These are phyloP conservation scores for Trachymyrmex cornetzi DNA, from an alignment of 1,140 invertebrate genomes.

Conservation along the genomic window DNA sequence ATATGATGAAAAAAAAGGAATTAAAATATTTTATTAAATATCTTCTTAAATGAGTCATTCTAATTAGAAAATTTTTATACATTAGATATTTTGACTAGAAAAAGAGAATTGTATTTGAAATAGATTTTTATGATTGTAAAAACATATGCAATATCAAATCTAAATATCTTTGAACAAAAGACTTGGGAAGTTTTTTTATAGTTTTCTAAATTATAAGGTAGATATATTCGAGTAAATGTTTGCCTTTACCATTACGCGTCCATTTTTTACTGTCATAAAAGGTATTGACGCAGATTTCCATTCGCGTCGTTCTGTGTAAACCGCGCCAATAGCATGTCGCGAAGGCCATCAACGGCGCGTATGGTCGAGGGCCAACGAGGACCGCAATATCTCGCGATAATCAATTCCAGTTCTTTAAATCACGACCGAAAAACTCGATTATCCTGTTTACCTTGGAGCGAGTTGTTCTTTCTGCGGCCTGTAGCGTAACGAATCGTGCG, in stretches of 20 bases:
- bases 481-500: slow-evolving; percentile 65
- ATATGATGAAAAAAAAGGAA: not conserved
- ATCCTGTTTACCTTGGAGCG: slow-evolving; percentile 68
- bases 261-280: slow-evolving; percentile 22
- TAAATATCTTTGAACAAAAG: not conserved
- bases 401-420: slow-evolving; percentile 67
- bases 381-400: slow-evolving; percentile 64
- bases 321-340: slow-evolving; percentile 44
- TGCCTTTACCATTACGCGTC: not conserved
- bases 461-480: slow-evolving; percentile 53
- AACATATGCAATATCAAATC: not conserved
- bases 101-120: not conserved
- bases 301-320: slow-evolving; percentile 29
- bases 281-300: slow-evolving; percentile 37
- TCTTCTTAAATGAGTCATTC: not conserved
- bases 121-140: not conserved
- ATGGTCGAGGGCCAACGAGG: slow-evolving; percentile 54
- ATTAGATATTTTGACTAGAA: not conserved
- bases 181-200: not conserved
- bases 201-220: slow-evolving; percentile 8
- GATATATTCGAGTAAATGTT: not conserved
- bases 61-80: not conserved
- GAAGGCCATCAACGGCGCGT: slow-evolving; percentile 56
- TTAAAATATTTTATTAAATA: not conserved
- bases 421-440: slow-evolving; percentile 67